Conservation (phyloP, 2,888 invertebrate genomes). For the Lordiphosa andalusiaca region DNA sequence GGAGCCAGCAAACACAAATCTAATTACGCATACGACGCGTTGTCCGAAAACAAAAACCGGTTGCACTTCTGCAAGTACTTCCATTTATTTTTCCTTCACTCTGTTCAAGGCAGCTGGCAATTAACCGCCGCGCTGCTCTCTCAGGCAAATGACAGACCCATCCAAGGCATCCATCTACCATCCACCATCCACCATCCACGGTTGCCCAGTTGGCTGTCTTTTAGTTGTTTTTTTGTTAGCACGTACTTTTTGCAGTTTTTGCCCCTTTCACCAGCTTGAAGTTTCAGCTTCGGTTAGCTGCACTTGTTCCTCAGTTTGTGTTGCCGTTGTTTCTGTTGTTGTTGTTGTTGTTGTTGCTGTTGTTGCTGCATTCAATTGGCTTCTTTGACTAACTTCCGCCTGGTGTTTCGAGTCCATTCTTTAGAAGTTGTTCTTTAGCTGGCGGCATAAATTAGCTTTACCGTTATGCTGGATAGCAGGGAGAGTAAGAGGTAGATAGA, state of each 20-base stretch:
- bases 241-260: neutral
- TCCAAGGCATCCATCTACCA: slow-evolving; percentile 1
- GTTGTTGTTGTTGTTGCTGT: slow-evolving; percentile 31
- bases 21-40: slow-evolving; percentile 65
- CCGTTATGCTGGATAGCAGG: slow-evolving; percentile 45
- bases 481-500: neutral
- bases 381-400: slow-evolving; percentile 68
- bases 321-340: slow-evolving; percentile 23
- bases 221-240: slow-evolving; percentile 6
- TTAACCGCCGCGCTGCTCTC: slow-evolving; percentile 25
- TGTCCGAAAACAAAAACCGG: slow-evolving; percentile 29
- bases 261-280: slow-evolving; percentile 47
- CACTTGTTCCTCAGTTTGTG: slow-evolving; percentile 32
- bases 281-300: slow-evolving; percentile 28
- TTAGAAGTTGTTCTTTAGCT: slow-evolving; percentile 40
- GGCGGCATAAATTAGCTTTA: slow-evolving; percentile 64
- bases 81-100: slow-evolving; percentile 16
- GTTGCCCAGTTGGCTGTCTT: slow-evolving; percentile 10
- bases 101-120: slow-evolving; percentile 39
- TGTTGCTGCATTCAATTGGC: slow-evolving; percentile 68
- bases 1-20: slow-evolving; percentile 39
- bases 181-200: slow-evolving; percentile 1
- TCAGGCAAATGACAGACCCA: slow-evolving; percentile 13
- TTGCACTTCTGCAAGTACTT: slow-evolving; percentile 22
- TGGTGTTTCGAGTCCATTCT: slow-evolving; percentile 52